Evolutionary conservation across 37 sponge, comb jelly and placozoan species (phyloP), one percentile per base, ranked within the genome.

Genomic region (Agelas oroides): DNA sequence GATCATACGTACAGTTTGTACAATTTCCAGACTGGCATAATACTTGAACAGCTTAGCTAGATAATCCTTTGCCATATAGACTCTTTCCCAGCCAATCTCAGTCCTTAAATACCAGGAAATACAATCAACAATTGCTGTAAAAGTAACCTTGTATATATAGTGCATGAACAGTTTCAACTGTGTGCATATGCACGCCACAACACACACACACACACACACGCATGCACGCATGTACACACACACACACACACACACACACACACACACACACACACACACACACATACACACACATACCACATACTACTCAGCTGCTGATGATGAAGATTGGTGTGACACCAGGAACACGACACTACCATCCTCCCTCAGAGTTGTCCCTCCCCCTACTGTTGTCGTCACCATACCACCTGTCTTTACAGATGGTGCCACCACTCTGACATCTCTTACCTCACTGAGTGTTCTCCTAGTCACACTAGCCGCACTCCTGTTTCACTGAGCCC

Each of bases 241-340:
- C 46, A 46, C 46, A 46, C 46, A 46, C 46, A 46, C 46, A 46
- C 46, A 46, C 46, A 46, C 46, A 46, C 46, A 66, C 67, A 66
- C 63, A 62, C 63, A 62, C 63, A 62, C 63, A 62, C 63, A 62
- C 63, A 62, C 63, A 62, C 63, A 13, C 63, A 62, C 63, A 8
- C 63, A 62, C 63, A 62, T 27, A 62, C 12, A 13, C 63, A 13
- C 63, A 62, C 63, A 2, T 8, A 27, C 11, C 46, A 46, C 46
- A 66, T 27, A 66, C 46, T 46, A 8, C 46, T 24, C n/a, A 24
- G 30, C 1, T n/a, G 83, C 33, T 54, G 81, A 81, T 14, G 37
- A 46, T 46, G 79, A 78, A 18, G 0, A 52, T 33, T 78, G 63
- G 65, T 78, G 79, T 46, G 66, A 73, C 53, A 63, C 6, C 58